Conservation (phyloP, 2,888 invertebrate species). For the Sceliomorpha sp. region DNA sequence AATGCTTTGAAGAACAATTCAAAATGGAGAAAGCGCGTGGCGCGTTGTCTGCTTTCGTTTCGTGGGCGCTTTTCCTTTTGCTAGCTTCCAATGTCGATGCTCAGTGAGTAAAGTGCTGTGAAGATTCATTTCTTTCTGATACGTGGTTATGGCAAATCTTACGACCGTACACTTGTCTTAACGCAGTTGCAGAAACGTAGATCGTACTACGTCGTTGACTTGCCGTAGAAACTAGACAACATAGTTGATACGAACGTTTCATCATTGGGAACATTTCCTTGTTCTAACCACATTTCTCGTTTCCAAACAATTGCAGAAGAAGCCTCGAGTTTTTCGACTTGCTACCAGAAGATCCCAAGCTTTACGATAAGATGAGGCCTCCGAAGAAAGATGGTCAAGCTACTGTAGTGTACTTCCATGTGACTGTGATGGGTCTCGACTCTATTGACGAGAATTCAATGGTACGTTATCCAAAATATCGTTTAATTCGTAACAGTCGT, state of each 20-base stretch:
- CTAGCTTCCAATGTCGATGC: conserved; percentile 68
- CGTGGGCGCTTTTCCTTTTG: conserved; percentile 65
- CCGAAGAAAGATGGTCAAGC: conserved; percentile 94
- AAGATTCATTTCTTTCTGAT: background rate
- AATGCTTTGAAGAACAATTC: conserved; percentile 60
- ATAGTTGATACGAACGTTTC: no score
- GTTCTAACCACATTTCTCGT: conserved; percentile 2
- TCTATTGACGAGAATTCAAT: conserved; percentile 98
- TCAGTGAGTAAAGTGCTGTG: conserved; percentile 68
- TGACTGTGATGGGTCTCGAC: conserved; percentile 96
- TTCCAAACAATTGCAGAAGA: conserved; percentile 80
- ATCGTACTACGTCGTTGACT: no score
- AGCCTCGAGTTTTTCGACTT: conserved; percentile 92
- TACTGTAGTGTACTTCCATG: conserved; percentile 94
- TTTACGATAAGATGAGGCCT: conserved; percentile 96
- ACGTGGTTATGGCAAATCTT: no score
- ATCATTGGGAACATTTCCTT: background rate
- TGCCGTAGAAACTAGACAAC: no score
- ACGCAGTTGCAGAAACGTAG: no score
- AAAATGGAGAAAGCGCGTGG: conserved; percentile 64
- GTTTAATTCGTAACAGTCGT: no score
- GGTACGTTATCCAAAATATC: no score
- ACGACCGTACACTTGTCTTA: no score
- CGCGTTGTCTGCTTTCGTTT: conserved; percentile 62
- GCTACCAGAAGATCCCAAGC: conserved; percentile 91